Conservation (phyloP, 2,113 vertebrate genomes). For the Natator depressus region DNA sequence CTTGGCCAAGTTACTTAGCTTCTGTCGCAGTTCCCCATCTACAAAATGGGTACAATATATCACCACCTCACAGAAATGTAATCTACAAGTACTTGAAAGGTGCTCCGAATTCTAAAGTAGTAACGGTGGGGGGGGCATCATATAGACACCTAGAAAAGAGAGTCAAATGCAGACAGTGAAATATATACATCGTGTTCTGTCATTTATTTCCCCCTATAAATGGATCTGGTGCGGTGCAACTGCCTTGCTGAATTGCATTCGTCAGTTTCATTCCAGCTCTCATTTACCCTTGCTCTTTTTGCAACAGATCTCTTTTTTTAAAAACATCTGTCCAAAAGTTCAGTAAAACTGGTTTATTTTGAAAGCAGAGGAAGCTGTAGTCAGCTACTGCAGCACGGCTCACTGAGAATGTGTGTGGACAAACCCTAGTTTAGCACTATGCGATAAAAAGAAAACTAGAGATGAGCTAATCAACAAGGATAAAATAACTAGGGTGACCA, state of each 20-base stretch:
- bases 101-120: background rate
- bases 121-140: background rate
- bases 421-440: background rate
- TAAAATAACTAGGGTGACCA: background rate
- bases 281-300: background rate
- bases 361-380: background rate
- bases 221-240: background rate
- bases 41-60: background rate
- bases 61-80: background rate
- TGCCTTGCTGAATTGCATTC: background rate
- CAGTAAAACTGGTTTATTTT: slow-evolving; percentile 17
- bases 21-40: slow-evolving; percentile 19
- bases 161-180: background rate
- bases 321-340: background rate
- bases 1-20: background rate
- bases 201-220: background rate
- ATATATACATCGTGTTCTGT: background rate
- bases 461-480: background rate
- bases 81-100: background rate
- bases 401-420: background rate
- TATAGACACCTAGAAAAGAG: background rate
- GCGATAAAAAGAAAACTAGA: background rate
- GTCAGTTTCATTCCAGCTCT: background rate
- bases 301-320: background rate
- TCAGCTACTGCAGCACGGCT: background rate